Conservation (phyloP, 2,797 vertebrate species). For the Rhinella marina region DNA sequence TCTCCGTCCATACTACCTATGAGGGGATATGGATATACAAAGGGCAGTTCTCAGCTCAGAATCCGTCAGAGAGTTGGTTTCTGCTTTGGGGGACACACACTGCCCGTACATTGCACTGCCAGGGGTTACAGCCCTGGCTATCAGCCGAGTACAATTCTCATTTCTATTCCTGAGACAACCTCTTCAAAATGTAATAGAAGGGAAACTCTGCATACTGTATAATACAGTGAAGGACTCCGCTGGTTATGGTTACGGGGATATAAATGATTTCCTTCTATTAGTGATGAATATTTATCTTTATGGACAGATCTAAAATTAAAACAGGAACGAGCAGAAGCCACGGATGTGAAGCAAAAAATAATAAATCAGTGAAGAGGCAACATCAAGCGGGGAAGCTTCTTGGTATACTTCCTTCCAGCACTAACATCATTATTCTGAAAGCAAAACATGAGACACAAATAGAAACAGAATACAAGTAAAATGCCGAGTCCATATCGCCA, state of each 20-base stretch:
- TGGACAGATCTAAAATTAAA: constrained; percentile 35
- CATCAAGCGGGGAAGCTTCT: constrained; percentile 14
- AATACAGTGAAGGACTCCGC: background rate
- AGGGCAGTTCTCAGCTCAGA: no score
- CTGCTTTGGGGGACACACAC: no score
- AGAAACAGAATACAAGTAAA: background rate
- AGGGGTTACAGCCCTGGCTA: no score
- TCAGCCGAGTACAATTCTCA: no score
- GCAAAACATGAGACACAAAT: background rate
- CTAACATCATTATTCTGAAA: constrained; percentile 1
- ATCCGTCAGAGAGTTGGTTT: no score
- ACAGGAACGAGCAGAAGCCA: constrained; percentile 27
- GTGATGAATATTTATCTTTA: constrained; percentile 1
- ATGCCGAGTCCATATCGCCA: background rate
- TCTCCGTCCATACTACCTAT: no score
- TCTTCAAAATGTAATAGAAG: background rate
- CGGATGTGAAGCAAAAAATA: constrained; percentile 23
- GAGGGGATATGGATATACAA: no score
- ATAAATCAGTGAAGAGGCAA: constrained; percentile 22
- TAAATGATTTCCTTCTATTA: background rate
- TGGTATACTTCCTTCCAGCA: constrained; percentile 17
- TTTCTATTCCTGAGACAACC: background rate
- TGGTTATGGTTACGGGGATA: background rate
- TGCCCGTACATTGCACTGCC: no score
- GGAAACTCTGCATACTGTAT: background rate